Evolutionary conservation across 2,888 invertebrate genomes (phyloP).

Genomic region (Apoderus coryli): DNA sequence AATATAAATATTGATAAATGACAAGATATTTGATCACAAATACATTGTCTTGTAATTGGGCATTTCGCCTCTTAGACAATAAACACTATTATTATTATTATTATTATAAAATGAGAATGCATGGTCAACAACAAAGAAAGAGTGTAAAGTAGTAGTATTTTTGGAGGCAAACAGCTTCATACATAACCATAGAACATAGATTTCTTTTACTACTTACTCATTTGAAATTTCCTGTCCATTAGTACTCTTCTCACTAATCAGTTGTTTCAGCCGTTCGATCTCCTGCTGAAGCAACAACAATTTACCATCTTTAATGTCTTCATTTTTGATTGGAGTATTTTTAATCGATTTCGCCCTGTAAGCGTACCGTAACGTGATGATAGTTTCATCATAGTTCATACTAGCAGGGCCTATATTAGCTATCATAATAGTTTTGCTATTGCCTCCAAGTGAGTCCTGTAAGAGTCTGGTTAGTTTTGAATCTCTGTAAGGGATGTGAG

Average conservation of each 20-base stretch:
- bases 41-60: too few species aligned
- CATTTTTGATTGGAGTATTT: slow-evolving; percentile 96
- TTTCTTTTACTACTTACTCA: too few species aligned
- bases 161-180: too few species aligned
- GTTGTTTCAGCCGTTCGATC: slow-evolving; percentile 49
- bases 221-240: slow-evolving; percentile 24
- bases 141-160: too few species aligned
- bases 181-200: too few species aligned
- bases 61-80: too few species aligned
- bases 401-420: slow-evolving; percentile 97
- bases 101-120: too few species aligned
- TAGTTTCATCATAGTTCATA: slow-evolving; percentile 94
- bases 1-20: too few species aligned
- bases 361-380: slow-evolving; percentile 92
- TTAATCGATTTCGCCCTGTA: slow-evolving; percentile 97
- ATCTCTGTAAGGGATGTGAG: slow-evolving; percentile 94
- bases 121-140: too few species aligned
- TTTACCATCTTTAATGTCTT: slow-evolving; percentile 97
- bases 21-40: too few species aligned
- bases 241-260: slow-evolving; percentile 28
- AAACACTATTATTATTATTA: too few species aligned
- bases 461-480: slow-evolving; percentile 91
- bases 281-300: slow-evolving; percentile 87
- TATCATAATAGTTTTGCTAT: slow-evolving; percentile 96
- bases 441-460: slow-evolving; percentile 93